Base-by-base conservation (phyloP, 2,888 invertebrate genomes). In the Syrphus vitripennis region DNA sequence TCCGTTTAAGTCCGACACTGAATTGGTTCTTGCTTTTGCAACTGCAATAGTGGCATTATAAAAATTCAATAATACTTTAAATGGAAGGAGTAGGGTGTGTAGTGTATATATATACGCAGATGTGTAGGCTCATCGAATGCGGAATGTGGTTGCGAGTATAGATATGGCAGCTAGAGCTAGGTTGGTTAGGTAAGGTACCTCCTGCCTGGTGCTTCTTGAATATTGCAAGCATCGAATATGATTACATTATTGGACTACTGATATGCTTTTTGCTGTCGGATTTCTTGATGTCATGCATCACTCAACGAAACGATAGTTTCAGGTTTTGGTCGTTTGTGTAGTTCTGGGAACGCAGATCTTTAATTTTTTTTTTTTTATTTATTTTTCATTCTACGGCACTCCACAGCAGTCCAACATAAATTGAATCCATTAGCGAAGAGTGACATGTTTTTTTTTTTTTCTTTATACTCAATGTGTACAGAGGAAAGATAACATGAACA, bases 221-320 rank as follows among this genome's bases (percentile, higher is more conserved):
- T 83, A 69, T 78, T 69, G 55, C 53, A 16, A 59, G 37, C 70
- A 42, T 42, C 37, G 37, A 72, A 75, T 81, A 55, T 69, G 69
- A 80, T 69, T 75, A 67, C 34, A 42, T 75, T 77, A 67, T 59
- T 40, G n/a, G 37, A 59, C 53, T 82, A 65, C 77, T 65, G 82
- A 77, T 65, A 67, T 76, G 77, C 75, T 81, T 75, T 81, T 75
- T 75, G 75, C 63, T 70, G 81, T 63, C 57, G 72, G 57, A 31
- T 45, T 55, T 63, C 63, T 42, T 45, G 76, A 55, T 78, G 67
- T 78, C 78, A 69, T 78, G 72, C 83, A 83, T 83, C 78, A 74
- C 61, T 72, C 78, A 74, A 69, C 78, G 26, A 45, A 50, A 76
- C 14, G 69, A 34, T 69, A 74, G 55, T 45, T 45, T 48, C 34